Conservation (phyloP, 2,888 invertebrate species). For the Leptopterna dolabrata region DNA sequence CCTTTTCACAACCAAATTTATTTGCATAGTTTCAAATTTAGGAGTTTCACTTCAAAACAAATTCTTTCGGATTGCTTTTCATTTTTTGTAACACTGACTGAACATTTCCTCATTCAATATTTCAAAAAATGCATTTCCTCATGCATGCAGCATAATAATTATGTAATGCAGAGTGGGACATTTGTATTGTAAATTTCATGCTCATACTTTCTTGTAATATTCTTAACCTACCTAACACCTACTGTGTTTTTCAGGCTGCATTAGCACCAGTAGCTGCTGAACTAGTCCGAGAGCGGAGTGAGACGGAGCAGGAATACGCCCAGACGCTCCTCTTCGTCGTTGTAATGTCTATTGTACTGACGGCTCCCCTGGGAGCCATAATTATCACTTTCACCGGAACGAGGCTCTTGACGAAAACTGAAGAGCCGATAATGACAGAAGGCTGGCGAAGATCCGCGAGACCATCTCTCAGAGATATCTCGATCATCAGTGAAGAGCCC, state of each 20-base stretch:
- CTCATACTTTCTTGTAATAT: too few relatives aligned
- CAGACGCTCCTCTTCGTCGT: slow-evolving; percentile 80
- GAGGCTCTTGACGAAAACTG: slow-evolving; percentile 80
- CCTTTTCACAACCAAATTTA: too few relatives aligned
- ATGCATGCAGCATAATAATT: too few relatives aligned
- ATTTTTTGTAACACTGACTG: too few relatives aligned
- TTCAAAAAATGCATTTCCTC: too few relatives aligned
- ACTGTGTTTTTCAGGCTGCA: slow-evolving; percentile 74
- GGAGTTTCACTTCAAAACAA: too few relatives aligned
- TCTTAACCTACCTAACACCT: background rate
- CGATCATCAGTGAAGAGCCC: slow-evolving; percentile 87
- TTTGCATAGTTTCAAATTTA: too few relatives aligned
- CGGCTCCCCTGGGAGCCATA: slow-evolving; percentile 86
- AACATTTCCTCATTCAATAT: too few relatives aligned
- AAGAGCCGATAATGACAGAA: slow-evolving; percentile 70
- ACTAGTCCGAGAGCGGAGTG: slow-evolving; percentile 69
- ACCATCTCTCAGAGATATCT: slow-evolving; percentile 87
- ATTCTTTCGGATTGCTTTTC: too few relatives aligned
- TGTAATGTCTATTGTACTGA: slow-evolving; percentile 84
- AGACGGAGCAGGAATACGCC: slow-evolving; percentile 71
- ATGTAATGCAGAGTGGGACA: too few relatives aligned
- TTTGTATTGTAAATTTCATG: too few relatives aligned
- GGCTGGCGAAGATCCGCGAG: slow-evolving; percentile 83
- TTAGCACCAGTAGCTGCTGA: slow-evolving; percentile 82
- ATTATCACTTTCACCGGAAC: slow-evolving; percentile 84